Evolutionary conservation across 2,113 vertebrate species (phyloP).

Genomic region (Podarcis raffonei): DNA sequence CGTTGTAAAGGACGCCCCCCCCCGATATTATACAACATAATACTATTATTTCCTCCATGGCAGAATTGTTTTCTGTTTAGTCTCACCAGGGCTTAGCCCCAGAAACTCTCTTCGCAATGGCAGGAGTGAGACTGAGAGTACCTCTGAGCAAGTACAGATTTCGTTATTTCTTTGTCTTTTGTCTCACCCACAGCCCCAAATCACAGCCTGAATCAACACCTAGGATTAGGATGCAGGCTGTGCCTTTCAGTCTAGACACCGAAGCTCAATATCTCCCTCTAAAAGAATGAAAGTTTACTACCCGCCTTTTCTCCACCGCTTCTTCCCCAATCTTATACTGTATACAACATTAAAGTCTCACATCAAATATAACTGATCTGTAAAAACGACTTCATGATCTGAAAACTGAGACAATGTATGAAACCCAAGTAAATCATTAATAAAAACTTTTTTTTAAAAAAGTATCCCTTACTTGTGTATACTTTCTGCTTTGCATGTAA

Average conservation of each 20-base stretch:
- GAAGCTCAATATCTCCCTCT: too few species aligned
- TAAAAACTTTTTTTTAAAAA: background rate
- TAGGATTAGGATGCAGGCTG: background rate
- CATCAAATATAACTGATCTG: too few species aligned
- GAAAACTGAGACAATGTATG: too few species aligned
- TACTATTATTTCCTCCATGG: background rate
- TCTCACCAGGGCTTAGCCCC: background rate
- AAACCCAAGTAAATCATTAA: too few species aligned
- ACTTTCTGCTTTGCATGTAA: background rate
- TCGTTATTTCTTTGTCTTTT: background rate
- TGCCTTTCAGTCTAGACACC: background rate
- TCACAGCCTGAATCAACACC: background rate
- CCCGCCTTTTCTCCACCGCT: too few species aligned
- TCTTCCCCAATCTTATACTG: too few species aligned
- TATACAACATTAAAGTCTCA: too few species aligned
- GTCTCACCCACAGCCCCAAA: background rate
- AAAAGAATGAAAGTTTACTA: too few species aligned
- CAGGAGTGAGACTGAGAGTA: background rate
- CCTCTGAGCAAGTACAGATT: background rate
- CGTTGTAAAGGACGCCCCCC: background rate
- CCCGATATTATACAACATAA: background rate
- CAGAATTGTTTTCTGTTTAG: background rate
- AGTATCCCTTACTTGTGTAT: background rate
- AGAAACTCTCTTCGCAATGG: background rate
- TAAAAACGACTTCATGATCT: too few species aligned